Conservation (phyloP, 2,888 invertebrate species). For the Synanthedon vespiformis region DNA sequence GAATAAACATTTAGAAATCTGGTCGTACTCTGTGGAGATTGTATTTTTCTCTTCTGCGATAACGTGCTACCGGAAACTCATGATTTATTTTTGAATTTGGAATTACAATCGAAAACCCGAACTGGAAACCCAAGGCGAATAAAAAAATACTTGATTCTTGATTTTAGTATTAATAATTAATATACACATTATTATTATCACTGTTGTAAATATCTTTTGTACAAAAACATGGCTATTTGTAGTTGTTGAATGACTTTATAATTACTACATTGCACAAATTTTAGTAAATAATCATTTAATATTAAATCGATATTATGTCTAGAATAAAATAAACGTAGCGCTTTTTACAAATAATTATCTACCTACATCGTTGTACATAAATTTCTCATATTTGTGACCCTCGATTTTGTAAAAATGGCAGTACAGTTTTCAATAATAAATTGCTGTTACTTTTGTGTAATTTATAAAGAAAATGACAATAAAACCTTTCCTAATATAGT, state of each 20-base stretch:
- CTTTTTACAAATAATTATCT: constrained; percentile 21
- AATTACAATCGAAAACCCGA: too few relatives aligned
- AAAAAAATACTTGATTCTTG: too few relatives aligned
- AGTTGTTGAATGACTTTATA: constrained; percentile 5
- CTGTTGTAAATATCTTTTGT: constrained; percentile 8
- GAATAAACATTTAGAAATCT: too few relatives aligned
- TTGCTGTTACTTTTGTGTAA: constrained; percentile 48
- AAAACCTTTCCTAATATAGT: constrained; percentile 41
- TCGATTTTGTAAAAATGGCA: constrained; percentile 17
- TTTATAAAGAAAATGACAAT: constrained; percentile 53
- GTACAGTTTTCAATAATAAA: constrained; percentile 19
- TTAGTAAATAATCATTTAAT: constrained; percentile 6
- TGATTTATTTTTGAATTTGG: too few relatives aligned
- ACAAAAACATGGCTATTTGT: constrained; percentile 10
- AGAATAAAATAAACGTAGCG: constrained; percentile 9
- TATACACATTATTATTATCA: too few relatives aligned
- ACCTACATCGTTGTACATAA: constrained; percentile 16
- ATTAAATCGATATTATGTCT: constrained; percentile 7
- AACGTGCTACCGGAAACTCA: too few relatives aligned
- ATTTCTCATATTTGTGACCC: constrained; percentile 3
- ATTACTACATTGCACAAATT: constrained; percentile 14
- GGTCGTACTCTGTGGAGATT: too few relatives aligned
- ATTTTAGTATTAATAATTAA: too few relatives aligned
- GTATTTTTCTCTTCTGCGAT: too few relatives aligned
- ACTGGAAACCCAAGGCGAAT: too few relatives aligned